Percentiles rank a stretch among this genome's conserved stretches.
Conservation (phyloP, 2,888 invertebrate species). For the Acanthopleura granulata region DNA sequence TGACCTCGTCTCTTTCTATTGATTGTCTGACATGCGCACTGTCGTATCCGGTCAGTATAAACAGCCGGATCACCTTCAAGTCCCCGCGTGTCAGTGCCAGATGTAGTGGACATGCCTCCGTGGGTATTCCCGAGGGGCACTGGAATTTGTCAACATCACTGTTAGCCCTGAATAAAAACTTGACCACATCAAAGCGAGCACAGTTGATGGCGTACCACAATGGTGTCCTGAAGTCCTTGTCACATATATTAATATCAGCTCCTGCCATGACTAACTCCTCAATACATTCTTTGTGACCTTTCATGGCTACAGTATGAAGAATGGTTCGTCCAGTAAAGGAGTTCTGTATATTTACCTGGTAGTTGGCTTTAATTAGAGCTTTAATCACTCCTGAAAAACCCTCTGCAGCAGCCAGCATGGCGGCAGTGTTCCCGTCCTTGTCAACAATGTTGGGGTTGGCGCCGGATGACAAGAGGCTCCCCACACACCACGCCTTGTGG, state of each 20-base stretch:
- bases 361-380: constrained; percentile 45
- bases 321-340: constrained; percentile 48
- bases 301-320: constrained; percentile 61
- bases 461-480: constrained; percentile 54
- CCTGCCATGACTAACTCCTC: constrained; percentile 49
- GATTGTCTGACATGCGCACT: constrained; percentile 44
- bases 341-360: constrained; percentile 57
- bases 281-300: constrained; percentile 60
- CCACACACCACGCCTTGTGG: constrained; percentile 54
- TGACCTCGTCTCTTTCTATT: constrained; percentile 34
- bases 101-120: constrained; percentile 46
- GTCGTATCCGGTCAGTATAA: constrained; percentile 61
- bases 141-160: constrained; percentile 54
- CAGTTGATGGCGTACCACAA: constrained; percentile 63
- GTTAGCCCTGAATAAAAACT: constrained; percentile 55
- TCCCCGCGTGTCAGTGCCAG: constrained; percentile 47
- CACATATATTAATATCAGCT: constrained; percentile 53
- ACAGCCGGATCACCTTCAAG: constrained; percentile 53
- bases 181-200: constrained; percentile 49
- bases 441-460: constrained; percentile 58
- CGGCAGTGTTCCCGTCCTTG: constrained; percentile 56
- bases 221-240: constrained; percentile 49
- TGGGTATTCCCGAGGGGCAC: constrained; percentile 38
- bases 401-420: constrained; percentile 63
- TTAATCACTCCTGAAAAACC: constrained; percentile 60